Evolutionary conservation across 2,113 vertebrate genomes (phyloP).

Genomic region (Xiphorhynchus elegans): DNA sequence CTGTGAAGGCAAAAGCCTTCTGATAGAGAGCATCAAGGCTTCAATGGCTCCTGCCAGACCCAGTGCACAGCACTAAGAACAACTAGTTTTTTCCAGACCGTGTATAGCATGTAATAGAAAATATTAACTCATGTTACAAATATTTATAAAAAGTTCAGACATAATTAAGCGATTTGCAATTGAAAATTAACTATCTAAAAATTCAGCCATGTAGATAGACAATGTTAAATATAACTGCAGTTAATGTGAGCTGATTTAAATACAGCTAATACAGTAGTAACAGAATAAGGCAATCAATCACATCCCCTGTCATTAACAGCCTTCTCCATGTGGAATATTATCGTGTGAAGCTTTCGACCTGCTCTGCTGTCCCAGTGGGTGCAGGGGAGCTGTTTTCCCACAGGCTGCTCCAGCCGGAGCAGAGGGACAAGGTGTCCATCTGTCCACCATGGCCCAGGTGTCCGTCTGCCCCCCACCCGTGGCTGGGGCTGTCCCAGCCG

Average conservation of each 20-base stretch:
- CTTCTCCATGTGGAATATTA: neutral
- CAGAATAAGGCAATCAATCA: constrained; percentile 18
- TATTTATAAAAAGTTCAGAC: constrained; percentile 45
- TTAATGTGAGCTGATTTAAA: constrained; percentile 15
- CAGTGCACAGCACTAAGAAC: neutral
- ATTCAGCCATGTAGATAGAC: neutral
- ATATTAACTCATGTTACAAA: neutral
- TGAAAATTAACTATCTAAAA: constrained; percentile 46
- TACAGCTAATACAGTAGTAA: neutral
- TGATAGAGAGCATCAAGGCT: neutral
- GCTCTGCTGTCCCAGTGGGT: neutral
- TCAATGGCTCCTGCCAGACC: neutral
- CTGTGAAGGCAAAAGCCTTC: neutral
- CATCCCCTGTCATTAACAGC: neutral
- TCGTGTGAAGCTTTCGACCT: neutral
- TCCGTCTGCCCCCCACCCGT: rapidly evolving
- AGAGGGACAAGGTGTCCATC: rapidly evolving
- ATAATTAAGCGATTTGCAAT: neutral
- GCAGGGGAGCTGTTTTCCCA: neutral
- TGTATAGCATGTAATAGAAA: neutral
- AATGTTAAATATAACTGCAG: neutral
- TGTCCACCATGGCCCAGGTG: neutral
- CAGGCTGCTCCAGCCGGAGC: neutral
- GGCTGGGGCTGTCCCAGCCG: too few relatives aligned
- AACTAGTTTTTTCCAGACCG: neutral